Base-by-base conservation (phyloP, 2,888 invertebrate genomes). In the Chrysolina haemoptera region DNA sequence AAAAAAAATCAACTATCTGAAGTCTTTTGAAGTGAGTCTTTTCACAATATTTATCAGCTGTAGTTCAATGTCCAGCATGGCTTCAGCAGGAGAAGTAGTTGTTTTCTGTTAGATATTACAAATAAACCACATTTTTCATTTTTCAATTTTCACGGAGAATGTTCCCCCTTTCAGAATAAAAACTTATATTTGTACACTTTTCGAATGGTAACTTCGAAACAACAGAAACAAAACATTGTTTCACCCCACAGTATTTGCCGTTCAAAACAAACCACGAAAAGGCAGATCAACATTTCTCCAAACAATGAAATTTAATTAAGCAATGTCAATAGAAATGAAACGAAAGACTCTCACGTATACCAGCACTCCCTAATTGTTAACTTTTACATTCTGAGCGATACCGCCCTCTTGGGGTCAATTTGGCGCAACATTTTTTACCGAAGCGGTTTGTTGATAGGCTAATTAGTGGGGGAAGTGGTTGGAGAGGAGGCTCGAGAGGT, bases 271-370 rank as follows among this genome's bases (percentile, higher is more conserved):
- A 55, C 22, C 20, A 11, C 12, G 22, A 22, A 12, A 55, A 55
- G 12, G 20, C 55, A 16, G 20, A 18, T 12, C 55, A 27, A 22
- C 50, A 11, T 8, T 50, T 66, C 27, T 50, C 27, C 55, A 41
- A 55, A 69, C 62, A 75, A 69, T 75, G 70, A 74, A 76, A 76
- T 74, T 62, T 67, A 76, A 76, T 76, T 70, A 50, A 14, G 41
- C 70, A 69, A 72, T 64, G 69, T 68, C 70, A 65, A 72, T 65
- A 74, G 50, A 40, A 69, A 67, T 64, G 27, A 59, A 70, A 68
- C 50, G 64, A 74, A 62, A 62, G 16, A 14, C 14, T 40, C 41
- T 14, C 41, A 5, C 18, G 50, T 35, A 62, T 41, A 62, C 50
- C 27, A 67, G 40, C 8, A 35, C 16, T 67, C 67, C 59, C 59